Percentiles rank a stretch among this genome's conserved stretches.
These are phyloP conservation scores for Lophura nycthemera DNA, from an alignment of 2,113 vertebrate species.

Conservation along the genomic window DNA sequence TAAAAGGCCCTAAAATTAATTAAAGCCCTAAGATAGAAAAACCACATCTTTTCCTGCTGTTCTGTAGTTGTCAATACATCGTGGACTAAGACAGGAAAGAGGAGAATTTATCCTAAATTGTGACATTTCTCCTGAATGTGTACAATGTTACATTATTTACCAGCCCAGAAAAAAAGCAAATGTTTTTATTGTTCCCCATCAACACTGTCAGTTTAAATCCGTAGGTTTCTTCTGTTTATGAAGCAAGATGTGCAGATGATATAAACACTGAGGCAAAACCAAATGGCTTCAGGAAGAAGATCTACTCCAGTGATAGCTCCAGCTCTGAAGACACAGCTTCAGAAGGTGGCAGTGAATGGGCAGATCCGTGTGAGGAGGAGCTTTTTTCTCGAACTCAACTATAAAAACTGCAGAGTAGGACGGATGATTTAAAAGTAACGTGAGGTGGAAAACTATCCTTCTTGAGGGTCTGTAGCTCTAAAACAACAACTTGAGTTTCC, in stretches of 20 bases:
- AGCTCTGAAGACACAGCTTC: conserved; percentile 83
- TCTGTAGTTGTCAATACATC: conserved; percentile 15
- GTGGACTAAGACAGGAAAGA: not conserved
- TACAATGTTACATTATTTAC: not conserved
- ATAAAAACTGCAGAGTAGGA: conserved; percentile 78
- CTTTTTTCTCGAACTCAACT: conserved; percentile 85
- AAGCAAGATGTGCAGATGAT: conserved; percentile 84
- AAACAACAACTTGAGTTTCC: conserved; percentile 84
- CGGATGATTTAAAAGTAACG: conserved; percentile 58
- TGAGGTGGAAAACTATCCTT: conserved; percentile 75
- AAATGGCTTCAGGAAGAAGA: conserved; percentile 76
- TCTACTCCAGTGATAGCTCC: conserved; percentile 83
- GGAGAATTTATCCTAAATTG: not conserved
- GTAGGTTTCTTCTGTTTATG: conserved; percentile 94
- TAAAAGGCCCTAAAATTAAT: not conserved
- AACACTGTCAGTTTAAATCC: conserved; percentile 70
- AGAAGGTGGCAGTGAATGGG: conserved; percentile 82
- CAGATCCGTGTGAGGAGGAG: conserved; percentile 79
- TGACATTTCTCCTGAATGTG: conserved; percentile 11
- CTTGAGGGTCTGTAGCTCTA: conserved; percentile 82
- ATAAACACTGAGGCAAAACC: conserved; percentile 75
- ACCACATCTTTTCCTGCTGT: not conserved
- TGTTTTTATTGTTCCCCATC: conserved; percentile 48
- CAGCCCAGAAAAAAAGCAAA: conserved; percentile 1
- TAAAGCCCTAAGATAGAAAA: not conserved